Base-by-base conservation (phyloP, 1,140 invertebrate genomes). In the Marisa cornuarietis region DNA sequence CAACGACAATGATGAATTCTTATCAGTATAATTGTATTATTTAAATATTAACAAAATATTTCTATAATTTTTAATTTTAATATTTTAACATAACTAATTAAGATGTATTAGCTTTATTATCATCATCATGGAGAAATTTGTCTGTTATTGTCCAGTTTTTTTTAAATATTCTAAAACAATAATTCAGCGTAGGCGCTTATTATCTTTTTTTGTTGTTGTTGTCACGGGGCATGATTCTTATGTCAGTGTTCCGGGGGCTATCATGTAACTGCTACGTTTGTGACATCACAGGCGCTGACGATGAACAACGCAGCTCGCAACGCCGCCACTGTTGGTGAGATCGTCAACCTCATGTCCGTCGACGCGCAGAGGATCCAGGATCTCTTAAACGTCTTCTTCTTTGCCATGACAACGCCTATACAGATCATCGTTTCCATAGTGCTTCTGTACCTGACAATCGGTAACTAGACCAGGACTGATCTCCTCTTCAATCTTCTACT, bases 371-470 rank as follows among this genome's bases (percentile, higher is more conserved):
- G 81, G 52, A 83, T 90, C 31, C 79, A 82, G 68, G 90, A 92
- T 71, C 82, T 90, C 26, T 87, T 86, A 24, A 85, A 81, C 0
- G 97, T 97, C 87, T 91, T 90, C 10, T 83, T 84, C 71, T 71
- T 89, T 16, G 54, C 83, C n/a, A 91, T 89, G 86, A 88, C 88
- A 13, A 84, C 81, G 31, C 88, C 91, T 11, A 71, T 92, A 6
- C 90, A 91, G 81, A 90, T 92, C 22, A 51, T 76, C 16, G 49
- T 92, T 0, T 83, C 88, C 24, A 71, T 91, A 5, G 86, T 85
- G 42, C 89, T 98, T 69, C 88, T 93, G 14, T 93, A 88, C 80
- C 77, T 87, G 24, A 84, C 87, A n/a, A 89, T 93, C 54, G 92
- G 86, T 76, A 65, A 9, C 22, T 58, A n/a, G 20, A 42, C 31